These are phyloP conservation scores for Cyprinodon variegatus DNA, from an alignment of 2,113 vertebrate genomes.

Conservation along the genomic window DNA sequence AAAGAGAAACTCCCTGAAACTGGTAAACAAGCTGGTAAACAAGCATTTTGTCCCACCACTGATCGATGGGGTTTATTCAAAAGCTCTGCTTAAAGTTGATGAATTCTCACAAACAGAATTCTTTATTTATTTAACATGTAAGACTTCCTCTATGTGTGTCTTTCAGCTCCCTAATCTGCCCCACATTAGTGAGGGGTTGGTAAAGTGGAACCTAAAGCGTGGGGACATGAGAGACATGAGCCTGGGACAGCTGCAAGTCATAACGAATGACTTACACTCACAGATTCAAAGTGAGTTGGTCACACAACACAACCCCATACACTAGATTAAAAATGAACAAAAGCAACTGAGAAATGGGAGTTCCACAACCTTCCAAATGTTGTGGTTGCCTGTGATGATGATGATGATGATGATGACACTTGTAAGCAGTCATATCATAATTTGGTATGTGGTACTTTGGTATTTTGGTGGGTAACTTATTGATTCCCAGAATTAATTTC, in stretches of 20 bases:
- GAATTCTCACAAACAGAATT: neutral
- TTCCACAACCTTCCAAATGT: neutral
- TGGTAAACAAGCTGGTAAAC: neutral
- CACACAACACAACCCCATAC: neutral
- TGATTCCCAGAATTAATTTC: neutral
- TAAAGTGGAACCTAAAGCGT: constrained; percentile 94
- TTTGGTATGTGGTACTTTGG: neutral
- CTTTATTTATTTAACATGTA: neutral
- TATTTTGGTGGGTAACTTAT: neutral
- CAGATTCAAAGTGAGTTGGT: constrained; percentile 96
- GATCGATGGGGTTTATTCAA: neutral
- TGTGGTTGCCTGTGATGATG: neutral
- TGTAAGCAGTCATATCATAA: neutral
- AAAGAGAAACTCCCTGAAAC: constrained; percentile 38
- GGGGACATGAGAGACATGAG: constrained; percentile 96
- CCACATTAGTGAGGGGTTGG: constrained; percentile 95
- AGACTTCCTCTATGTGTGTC: constrained; percentile 24
- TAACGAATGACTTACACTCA: constrained; percentile 97
- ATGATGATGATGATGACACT: neutral
- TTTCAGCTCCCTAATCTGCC: constrained; percentile 92
- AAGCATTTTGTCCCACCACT: neutral
- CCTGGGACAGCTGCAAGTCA: constrained; percentile 96
- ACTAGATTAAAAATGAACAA: neutral
- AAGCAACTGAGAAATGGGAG: neutral
- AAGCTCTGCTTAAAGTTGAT: neutral